Conservation (phyloP, 2,888 invertebrate species). For the Metacarcinus magister region DNA sequence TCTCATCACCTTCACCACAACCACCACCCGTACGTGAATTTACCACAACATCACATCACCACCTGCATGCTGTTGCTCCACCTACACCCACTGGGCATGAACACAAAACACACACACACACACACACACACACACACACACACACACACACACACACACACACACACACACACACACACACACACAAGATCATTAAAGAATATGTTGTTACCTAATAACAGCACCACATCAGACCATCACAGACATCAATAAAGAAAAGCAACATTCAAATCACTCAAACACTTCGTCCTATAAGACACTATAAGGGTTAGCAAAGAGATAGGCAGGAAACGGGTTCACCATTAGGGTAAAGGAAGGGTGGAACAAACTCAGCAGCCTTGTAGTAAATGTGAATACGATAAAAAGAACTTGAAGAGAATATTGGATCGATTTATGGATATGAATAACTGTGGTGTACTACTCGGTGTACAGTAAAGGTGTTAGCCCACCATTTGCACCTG, state of each 20-base stretch:
- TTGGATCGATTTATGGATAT: background rate
- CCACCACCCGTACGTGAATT: background rate
- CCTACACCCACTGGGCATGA: background rate
- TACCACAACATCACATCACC: conserved; percentile 3
- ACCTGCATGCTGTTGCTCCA: background rate
- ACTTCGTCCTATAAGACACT: background rate
- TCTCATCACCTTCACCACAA: background rate
- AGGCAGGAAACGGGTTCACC: background rate
- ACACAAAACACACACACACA: conserved; percentile 32
- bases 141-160: conserved; percentile 35
- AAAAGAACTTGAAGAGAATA: too few species aligned
- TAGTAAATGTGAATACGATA: too few species aligned
- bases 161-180: background rate
- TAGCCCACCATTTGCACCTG: conserved; percentile 63
- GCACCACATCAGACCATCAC: background rate
- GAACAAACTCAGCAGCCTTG: background rate
- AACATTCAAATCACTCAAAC: background rate
- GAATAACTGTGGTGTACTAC: background rate
- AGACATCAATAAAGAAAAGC: background rate
- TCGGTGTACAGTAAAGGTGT: background rate
- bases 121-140: conserved; percentile 55
- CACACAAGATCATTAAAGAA: background rate
- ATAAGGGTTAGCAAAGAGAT: background rate
- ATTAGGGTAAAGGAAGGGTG: background rate
- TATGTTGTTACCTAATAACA: background rate